These are phyloP conservation scores for Sarcophaga caerulescens DNA, from an alignment of 2,888 invertebrate species.

Conservation along the genomic window DNA sequence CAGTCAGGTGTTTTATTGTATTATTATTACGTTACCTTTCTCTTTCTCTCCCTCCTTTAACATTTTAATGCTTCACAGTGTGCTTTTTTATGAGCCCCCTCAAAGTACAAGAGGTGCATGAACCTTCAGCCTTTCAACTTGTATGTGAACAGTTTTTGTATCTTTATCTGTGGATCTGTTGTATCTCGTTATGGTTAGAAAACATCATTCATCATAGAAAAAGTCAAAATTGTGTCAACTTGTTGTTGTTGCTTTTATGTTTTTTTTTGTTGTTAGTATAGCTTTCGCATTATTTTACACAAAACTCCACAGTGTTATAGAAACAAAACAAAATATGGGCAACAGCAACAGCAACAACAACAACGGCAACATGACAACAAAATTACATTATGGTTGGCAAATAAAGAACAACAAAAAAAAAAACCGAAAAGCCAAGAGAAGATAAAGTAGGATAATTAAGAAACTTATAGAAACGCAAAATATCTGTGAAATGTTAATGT, in stretches of 20 bases:
- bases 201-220: constrained; percentile 67
- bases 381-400: constrained; percentile 9
- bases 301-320: neutral
- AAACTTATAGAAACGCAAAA: constrained; percentile 37
- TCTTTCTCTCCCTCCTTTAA: neutral
- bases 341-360: constrained; percentile 16
- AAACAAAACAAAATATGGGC: no score
- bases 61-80: neutral
- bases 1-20: constrained; percentile 60
- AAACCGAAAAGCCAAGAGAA: constrained; percentile 7
- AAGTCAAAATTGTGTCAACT: constrained; percentile 66
- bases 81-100: neutral
- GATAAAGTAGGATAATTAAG: constrained; percentile 54
- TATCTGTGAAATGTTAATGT: neutral
- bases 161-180: neutral
- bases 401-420: neutral
- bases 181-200: constrained; percentile 1
- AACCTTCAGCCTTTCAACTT: neutral
- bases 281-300: neutral
- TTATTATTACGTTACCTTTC: constrained; percentile 20
- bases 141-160: neutral
- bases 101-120: neutral
- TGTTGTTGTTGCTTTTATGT: constrained; percentile 29
- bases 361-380: constrained; percentile 12
- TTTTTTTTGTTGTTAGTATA: neutral